Base-by-base conservation (phyloP, 2,888 invertebrate genomes). In the Acanthococcus lagerstroemiae region DNA sequence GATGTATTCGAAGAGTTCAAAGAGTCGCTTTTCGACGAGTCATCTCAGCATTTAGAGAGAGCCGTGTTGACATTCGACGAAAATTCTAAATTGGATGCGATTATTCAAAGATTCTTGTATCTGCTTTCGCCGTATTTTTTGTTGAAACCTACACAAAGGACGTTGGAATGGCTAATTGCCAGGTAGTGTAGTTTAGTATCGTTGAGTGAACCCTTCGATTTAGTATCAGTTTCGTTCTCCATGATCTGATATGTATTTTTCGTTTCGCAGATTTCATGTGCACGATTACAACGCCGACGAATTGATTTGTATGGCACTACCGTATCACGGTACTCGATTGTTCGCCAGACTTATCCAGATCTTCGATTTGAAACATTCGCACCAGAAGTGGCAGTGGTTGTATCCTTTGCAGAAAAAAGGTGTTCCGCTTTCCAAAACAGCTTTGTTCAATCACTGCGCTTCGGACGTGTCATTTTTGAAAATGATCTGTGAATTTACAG, bases 141-240 rank as follows among this genome's bases (percentile, higher is more conserved):
- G 57, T 78, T 94, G 0, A 88, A 87, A 72, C 82, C 86, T 6
- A 83, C 92, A 0, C 92, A 95, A 70, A 91, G 95, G 79, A 87
- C 93, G 1, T 76, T 99, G 55, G 99, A 99, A 79, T 99, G 96
- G 96, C 80, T 99, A 3, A 84, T 97, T 83, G 81, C 78, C 81
- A 73, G 54, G 67, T 55, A 66, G n/a, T 7, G 15, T 58, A 9
- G 2, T n/a, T 67, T 45, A 21, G 22, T 65, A 2, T 2, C 46
- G 44, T 44, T n/a, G n/a, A n/a, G n/a, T n/a, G 19, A 52, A 67
- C 7, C 25, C n/a, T 44, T 4, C 9, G 12, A 7, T 44, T 37
- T 37, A 19, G n/a, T 44, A 17, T 24, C 1, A 12, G 15, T 45
- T 57, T 7, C 22, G 12, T 12, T 25, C 1, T 7, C 24, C 12